Evolutionary conservation across 2,888 invertebrate genomes (phyloP).

Genomic region (Selenia dentaria): DNA sequence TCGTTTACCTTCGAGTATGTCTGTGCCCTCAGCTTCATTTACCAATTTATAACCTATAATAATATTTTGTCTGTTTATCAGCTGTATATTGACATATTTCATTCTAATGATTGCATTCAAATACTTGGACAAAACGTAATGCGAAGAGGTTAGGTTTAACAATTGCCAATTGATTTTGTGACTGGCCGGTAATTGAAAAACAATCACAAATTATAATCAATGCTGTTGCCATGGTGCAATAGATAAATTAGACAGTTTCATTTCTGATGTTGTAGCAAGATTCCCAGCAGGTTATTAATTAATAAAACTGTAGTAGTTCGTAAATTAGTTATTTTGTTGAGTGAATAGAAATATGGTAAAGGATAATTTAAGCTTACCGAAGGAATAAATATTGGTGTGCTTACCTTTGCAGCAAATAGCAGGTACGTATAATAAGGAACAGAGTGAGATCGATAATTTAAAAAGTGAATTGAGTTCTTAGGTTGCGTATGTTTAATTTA

Average conservation of each 20-base stretch:
- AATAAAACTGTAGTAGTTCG: constrained; percentile 23
- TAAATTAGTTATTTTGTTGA: constrained; percentile 21
- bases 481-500: too few species aligned
- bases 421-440: too few species aligned
- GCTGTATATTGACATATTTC: too few species aligned
- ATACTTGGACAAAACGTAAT: too few species aligned
- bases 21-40: constrained; percentile 69
- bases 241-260: constrained; percentile 42
- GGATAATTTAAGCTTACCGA: constrained; percentile 1
- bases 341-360: constrained; percentile 20
- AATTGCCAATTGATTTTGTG: not conserved
- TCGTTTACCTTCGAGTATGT: constrained; percentile 64
- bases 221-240: constrained; percentile 58
- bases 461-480: too few species aligned
- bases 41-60: constrained; percentile 56
- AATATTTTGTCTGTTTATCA: constrained; percentile 20
- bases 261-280: constrained; percentile 28
- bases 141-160: constrained; percentile 1
- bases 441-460: too few species aligned
- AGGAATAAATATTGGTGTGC: not conserved
- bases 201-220: constrained; percentile 38
- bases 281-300: constrained; percentile 28
- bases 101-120: too few species aligned
- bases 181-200: constrained; percentile 33
- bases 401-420: constrained; percentile 3